Base-by-base conservation (phyloP, 2,888 invertebrate species). In the Enchytraeus crypticus region DNA sequence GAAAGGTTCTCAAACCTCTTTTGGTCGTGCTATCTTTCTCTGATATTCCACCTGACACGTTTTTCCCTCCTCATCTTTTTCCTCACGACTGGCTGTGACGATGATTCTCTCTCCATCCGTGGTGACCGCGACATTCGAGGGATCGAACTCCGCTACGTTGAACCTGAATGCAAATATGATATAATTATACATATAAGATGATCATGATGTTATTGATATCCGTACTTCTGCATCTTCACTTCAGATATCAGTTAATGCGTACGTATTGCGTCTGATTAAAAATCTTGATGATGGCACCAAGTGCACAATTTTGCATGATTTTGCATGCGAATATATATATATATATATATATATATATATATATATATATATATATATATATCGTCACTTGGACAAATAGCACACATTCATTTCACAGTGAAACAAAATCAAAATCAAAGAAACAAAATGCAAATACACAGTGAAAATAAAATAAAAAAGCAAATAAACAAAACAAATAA, bases 141-240 rank as follows among this genome's bases (percentile, higher is more conserved):
- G 61, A 21, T 62, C 65, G 57, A 55, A 69, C 1, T 56, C 59
- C 8, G 46, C 51, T 5, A 64, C 57, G 53, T 69, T 64, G 57
- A 69, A 69, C 11, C 67, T n/a, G n/a, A n/a, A n/a, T n/a, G n/a
- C n/a, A 32, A 45, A 68, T 30, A 59, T 68, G 67, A 56, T 61
- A 68, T 11, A 60, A 45, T n/a, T 51, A 29, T 23, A 51, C n/a
- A n/a, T n/a, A n/a, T n/a, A 89, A 87, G 0, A 96, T 88, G 0
- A 91, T 92, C 78, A 89, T 89, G 75, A 90, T 92, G 57, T 88
- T 87, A 51, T 74, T 85, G 80, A 96, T 96, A 77, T 96, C 95
- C 0, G 95, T 95, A 96, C 90, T 72, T 86, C 84, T 0, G 91
- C 90, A 77, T 96, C 93, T 74, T 95, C 92, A 0, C 95, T 95